phyloP scores from a whole-genome alignment of 2,113 vertebrate species.

The Lethenteron camtschaticum region DNA sequence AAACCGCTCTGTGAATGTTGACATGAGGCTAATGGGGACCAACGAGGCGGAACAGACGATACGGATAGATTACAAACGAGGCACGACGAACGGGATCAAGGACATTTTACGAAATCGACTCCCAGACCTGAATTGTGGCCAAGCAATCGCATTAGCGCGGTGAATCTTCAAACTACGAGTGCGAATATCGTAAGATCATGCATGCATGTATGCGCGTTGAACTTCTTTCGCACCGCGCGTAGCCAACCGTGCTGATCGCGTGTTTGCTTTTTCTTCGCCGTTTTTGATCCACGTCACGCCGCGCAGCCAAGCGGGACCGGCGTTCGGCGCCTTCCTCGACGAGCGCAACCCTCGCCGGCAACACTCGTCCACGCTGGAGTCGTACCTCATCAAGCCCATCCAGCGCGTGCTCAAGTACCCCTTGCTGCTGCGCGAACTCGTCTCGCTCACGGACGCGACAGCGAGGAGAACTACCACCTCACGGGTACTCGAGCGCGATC shows the following conservation, averaged over 20 bases:
- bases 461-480: conserved; percentile 86
- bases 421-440: conserved; percentile 67
- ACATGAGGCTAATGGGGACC: too few species aligned
- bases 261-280: too few species aligned
- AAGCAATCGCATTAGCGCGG: too few species aligned
- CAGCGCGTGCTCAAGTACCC: conserved; percentile 94
- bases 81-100: too few species aligned
- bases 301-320: conserved; percentile 58
- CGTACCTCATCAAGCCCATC: conserved; percentile 88
- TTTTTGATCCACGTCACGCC: too few species aligned
- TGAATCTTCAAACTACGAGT: too few species aligned
- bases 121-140: too few species aligned
- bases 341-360: conserved; percentile 77
- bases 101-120: too few species aligned
- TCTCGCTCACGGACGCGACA: conserved; percentile 77
- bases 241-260: background rate
- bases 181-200: background rate
- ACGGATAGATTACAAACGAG: too few species aligned
- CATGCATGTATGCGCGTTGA: background rate
- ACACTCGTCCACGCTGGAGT: conserved; percentile 84
- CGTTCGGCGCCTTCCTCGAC: conserved; percentile 75
- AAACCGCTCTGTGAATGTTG: too few species aligned
- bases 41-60: too few species aligned
- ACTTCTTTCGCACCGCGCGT: background rate
- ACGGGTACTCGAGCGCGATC: conserved; percentile 29